Evolutionary conservation across 2,888 invertebrate genomes (phyloP), one percentile per base, ranked within the genome.

Genomic region (Molanna angustata): DNA sequence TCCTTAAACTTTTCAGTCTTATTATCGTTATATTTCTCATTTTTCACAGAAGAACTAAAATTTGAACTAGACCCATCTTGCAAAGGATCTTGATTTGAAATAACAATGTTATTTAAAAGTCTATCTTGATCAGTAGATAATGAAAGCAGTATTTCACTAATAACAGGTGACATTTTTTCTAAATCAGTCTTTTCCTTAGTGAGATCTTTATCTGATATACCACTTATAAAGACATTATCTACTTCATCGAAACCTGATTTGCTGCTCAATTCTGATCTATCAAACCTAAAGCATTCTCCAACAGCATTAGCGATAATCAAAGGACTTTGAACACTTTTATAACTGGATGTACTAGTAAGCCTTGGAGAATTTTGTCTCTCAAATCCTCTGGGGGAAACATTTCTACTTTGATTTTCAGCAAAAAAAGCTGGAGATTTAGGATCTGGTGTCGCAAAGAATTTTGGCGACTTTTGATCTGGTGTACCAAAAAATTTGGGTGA

Each of bases 381-480:
- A 52, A 76, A 76, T 57, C 73, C 74, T 7, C 73, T 64, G 0
- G 77, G 77, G 0, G 76, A 76, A 35, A 54, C 41, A 17, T 54
- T 59, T 22, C 50, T 45, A 21, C 65, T 67, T 56, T 72, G 64
- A 11, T 66, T 67, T 43, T 75, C 76, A 0, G 69, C 40, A 22
- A 52, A 49, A 22, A 47, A 57, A 14, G 18, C 45, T 11, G 59
- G 59, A 14, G 57, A 60, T 39, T 41, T 52, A 2, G 44, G 49
- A 7, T 57, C 56, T 9, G 47, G 37, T 6, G 53, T 43, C 0
- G 69, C 32, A 31, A 55, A 49, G 21, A 47, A 57, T 13, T 40
- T 54, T 2, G 59, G 59, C 7, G 55, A 58, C 44, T 32, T 49
- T 14, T 49, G 57, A 18, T 57, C 56, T 6, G 49, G 44, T 11